Conservation (phyloP, 2,888 invertebrate species). For the Glyphotaelius pellucidus region DNA sequence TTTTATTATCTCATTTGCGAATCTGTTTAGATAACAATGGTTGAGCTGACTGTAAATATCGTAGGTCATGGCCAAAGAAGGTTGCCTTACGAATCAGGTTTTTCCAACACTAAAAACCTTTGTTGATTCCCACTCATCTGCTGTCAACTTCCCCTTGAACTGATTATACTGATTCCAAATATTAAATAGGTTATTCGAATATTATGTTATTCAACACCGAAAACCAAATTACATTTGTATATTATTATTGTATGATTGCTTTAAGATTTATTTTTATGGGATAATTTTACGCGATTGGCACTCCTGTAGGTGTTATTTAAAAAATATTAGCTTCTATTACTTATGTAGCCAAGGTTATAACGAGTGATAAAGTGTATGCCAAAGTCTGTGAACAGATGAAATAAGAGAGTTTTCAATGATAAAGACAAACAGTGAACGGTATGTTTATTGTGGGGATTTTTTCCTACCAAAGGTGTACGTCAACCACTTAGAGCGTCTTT, state of each 20-base stretch:
- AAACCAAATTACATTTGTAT: background rate
- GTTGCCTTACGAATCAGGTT: background rate
- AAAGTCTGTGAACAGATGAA: background rate
- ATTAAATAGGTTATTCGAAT: background rate
- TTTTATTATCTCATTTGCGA: background rate
- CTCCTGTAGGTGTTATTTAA: background rate
- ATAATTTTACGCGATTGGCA: background rate
- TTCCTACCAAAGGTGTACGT: background rate
- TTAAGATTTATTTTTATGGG: background rate
- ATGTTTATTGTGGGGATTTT: background rate
- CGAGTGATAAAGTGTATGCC: background rate
- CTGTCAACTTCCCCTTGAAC: background rate
- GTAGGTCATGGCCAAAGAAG: conserved; percentile 20
- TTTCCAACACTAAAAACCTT: background rate
- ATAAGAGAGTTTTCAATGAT: background rate
- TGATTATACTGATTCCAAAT: background rate
- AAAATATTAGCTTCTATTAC: background rate
- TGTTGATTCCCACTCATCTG: background rate
- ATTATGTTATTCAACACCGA: background rate
- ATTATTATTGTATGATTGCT: background rate
- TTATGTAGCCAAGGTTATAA: background rate
- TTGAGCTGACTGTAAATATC: conserved; percentile 4
- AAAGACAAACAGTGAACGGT: background rate
- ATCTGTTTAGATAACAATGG: background rate
- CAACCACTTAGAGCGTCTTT: background rate